Evolutionary conservation across 1,140 invertebrate genomes (phyloP).

Genomic region (Papilio helenus): DNA sequence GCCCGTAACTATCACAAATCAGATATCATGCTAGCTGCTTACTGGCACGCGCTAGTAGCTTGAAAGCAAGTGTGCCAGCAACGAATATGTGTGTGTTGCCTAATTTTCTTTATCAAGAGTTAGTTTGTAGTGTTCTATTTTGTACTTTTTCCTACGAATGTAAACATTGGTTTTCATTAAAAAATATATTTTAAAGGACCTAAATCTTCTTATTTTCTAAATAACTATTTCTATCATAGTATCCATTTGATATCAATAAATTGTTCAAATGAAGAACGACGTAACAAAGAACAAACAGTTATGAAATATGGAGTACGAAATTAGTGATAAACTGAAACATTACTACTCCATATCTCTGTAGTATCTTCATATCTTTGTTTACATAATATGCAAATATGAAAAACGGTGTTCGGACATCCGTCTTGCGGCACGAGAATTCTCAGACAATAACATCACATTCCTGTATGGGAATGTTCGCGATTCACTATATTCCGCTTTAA

Average conservation of each 20-base stretch:
- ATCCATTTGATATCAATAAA: not conserved
- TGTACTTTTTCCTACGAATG: no score
- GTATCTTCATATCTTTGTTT: slow-evolving; percentile 17
- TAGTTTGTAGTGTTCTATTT: not conserved
- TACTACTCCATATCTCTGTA: not conserved
- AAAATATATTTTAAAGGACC: no score
- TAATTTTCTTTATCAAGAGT: not conserved
- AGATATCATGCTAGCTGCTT: no score
- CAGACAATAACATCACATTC: slow-evolving; percentile 33
- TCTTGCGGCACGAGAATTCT: slow-evolving; percentile 24
- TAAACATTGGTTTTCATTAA: no score
- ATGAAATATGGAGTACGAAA: not conserved
- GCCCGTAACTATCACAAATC: no score
- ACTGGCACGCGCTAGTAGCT: no score
- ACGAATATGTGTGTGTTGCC: no score
- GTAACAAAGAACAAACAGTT: not conserved
- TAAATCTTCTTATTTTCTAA: not conserved
- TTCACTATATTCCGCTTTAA: not conserved
- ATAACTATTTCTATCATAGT: not conserved
- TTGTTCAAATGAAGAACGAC: not conserved
- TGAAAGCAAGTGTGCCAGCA: no score
- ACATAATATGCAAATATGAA: slow-evolving; percentile 36
- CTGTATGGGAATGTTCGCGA: slow-evolving; percentile 13
- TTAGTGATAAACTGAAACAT: not conserved
- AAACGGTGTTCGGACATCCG: slow-evolving; percentile 30